Conservation (phyloP, 2,113 vertebrate genomes). For the Xyliphius kryptos region DNA sequence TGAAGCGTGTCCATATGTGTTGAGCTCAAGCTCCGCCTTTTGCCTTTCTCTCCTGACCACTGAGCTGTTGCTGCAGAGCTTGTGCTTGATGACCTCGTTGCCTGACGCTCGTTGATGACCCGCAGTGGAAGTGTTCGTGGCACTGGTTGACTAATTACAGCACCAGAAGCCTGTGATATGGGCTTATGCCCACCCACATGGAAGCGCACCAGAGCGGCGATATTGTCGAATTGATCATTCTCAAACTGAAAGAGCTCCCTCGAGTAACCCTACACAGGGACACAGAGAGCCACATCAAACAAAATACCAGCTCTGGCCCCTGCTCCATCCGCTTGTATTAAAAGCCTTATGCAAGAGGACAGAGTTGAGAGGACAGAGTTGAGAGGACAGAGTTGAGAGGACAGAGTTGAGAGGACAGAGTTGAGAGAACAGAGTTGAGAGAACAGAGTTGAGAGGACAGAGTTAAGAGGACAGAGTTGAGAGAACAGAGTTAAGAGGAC, state of each 20-base stretch:
- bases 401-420: too few species aligned
- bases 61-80: background rate
- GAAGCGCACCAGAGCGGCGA: slow-evolving; percentile 73
- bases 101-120: slow-evolving; percentile 57
- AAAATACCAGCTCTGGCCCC: too few species aligned
- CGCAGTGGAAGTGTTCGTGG: slow-evolving; percentile 63
- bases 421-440: too few species aligned
- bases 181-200: slow-evolving; percentile 63
- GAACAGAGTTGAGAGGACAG: too few species aligned
- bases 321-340: too few species aligned
- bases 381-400: too few species aligned
- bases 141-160: slow-evolving; percentile 72
- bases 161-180: slow-evolving; percentile 71
- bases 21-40: slow-evolving; percentile 63
- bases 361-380: too few species aligned
- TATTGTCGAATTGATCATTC: slow-evolving; percentile 76
- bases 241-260: slow-evolving; percentile 79
- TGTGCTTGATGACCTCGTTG: slow-evolving; percentile 12
- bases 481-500: too few species aligned
- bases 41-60: slow-evolving; percentile 38
- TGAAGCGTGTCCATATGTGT: slow-evolving; percentile 35
- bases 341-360: too few species aligned
- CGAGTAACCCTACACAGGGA: slow-evolving; percentile 62
- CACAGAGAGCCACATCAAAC: too few species aligned
- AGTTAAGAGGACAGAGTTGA: too few species aligned